Evolutionary conservation across 92 coral and sea anemone species (phyloP).

Genomic region (Palythoa grandiflora): DNA sequence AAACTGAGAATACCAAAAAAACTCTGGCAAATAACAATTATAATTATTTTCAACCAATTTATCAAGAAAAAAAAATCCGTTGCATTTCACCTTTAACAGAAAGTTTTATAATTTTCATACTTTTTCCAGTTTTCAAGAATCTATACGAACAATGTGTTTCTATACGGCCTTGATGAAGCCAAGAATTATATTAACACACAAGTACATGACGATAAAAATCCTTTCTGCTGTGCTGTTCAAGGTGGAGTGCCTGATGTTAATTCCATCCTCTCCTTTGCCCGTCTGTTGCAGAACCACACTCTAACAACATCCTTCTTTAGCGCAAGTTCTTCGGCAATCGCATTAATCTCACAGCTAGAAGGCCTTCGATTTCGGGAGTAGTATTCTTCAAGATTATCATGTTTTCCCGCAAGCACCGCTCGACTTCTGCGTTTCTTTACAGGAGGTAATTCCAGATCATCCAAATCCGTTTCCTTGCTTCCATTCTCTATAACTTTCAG

Average conservation of each 20-base stretch:
- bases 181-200: too few species aligned
- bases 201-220: too few species aligned
- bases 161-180: too few species aligned
- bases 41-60: too few species aligned
- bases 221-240: neutral
- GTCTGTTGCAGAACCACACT: constrained; percentile 34
- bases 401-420: neutral
- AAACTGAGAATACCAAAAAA: too few species aligned
- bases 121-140: too few species aligned
- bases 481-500: neutral
- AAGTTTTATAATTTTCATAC: too few species aligned
- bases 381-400: constrained; percentile 5
- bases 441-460: neutral
- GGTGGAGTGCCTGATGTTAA: neutral
- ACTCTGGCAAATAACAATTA: too few species aligned
- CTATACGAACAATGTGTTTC: too few species aligned
- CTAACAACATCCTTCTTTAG: constrained; percentile 26
- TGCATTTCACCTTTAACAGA: too few species aligned
- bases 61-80: too few species aligned
- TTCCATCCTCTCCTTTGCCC: constrained; percentile 18
- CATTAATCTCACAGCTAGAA: neutral
- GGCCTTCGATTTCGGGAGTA: constrained; percentile 5
- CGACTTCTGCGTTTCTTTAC: constrained; percentile 12
- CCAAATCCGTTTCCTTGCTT: neutral
- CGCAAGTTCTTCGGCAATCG: constrained; percentile 13